A percentile compares a stretch with the other conserved stretches of the same genome.
Evolutionary conservation across 2,888 invertebrate species (phyloP).

Genomic region (Cynaeus angustus): DNA sequence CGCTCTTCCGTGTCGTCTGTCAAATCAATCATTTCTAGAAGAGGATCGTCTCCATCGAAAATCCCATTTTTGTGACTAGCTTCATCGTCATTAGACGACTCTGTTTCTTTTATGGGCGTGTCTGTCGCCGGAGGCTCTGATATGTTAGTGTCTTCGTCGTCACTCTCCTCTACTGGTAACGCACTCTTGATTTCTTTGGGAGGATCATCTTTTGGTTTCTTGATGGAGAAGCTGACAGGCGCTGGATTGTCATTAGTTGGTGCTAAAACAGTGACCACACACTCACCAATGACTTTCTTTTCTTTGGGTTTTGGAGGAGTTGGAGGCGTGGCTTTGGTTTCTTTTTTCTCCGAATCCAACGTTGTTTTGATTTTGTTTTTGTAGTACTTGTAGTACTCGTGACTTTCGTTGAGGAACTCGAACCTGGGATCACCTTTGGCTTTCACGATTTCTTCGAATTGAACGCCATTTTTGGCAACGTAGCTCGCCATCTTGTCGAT

Average conservation of each 20-base stretch:
- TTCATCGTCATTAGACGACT: constrained; percentile 20
- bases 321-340: constrained; percentile 25
- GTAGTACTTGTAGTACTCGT: constrained; percentile 89
- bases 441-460: constrained; percentile 92
- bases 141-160: constrained; percentile 75
- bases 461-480: constrained; percentile 95
- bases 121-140: constrained; percentile 46
- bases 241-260: constrained; percentile 69
- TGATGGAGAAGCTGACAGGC: constrained; percentile 89
- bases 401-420: constrained; percentile 85
- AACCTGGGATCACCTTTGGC: constrained; percentile 91
- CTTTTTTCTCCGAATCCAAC: constrained; percentile 38
- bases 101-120: constrained; percentile 16
- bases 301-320: constrained; percentile 59
- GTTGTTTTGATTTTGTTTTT: constrained; percentile 75
- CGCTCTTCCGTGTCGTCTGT: constrained; percentile 75
- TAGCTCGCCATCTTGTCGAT: constrained; percentile 98
- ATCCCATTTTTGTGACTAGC: constrained; percentile 49
- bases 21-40: constrained; percentile 76
- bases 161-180: constrained; percentile 84
- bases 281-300: constrained; percentile 68
- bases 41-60: constrained; percentile 70
- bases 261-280: constrained; percentile 8
- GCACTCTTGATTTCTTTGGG: constrained; percentile 78
- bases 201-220: constrained; percentile 80